phyloP scores from a whole-genome alignment of 2,888 invertebrate species.

The Dendrolimus houi region DNA sequence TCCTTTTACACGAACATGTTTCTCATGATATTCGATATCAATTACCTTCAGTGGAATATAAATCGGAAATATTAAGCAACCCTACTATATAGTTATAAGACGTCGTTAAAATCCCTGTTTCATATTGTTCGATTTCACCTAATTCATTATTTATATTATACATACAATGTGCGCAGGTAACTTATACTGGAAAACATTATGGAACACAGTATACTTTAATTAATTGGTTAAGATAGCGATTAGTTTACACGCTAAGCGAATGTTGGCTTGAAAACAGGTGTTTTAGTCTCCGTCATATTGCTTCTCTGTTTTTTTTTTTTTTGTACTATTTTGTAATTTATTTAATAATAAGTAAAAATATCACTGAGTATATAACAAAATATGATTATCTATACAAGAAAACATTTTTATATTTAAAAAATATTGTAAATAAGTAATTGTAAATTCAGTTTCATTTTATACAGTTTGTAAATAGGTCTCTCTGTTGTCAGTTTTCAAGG shows the following conservation, averaged over 20 bases:
- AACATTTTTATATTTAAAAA: neutral
- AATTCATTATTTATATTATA: constrained; percentile 29
- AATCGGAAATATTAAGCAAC: neutral
- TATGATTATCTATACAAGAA: neutral
- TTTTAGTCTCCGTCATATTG: neutral
- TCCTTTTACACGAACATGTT: too few relatives aligned
- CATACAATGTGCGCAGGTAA: constrained; percentile 35
- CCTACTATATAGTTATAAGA: neutral
- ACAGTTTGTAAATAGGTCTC: constrained; percentile 2
- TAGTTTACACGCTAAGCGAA: constrained; percentile 1
- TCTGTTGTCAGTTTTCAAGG: neutral
- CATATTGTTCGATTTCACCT: constrained; percentile 44
- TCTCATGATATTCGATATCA: too few relatives aligned
- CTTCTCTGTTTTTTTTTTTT: neutral
- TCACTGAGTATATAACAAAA: neutral
- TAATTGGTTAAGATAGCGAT: neutral
- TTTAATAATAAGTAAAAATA: neutral
- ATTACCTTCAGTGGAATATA: neutral
- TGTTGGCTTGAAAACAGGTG: neutral
- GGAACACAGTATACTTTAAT: constrained; percentile 51
- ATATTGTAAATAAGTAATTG: neutral
- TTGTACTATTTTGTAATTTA: neutral
- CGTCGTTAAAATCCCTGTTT: constrained; percentile 57
- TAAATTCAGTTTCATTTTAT: neutral
- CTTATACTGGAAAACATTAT: constrained; percentile 58